Base-by-base conservation (phyloP, 2,888 invertebrate species). In the Diplazon laetatorius region DNA sequence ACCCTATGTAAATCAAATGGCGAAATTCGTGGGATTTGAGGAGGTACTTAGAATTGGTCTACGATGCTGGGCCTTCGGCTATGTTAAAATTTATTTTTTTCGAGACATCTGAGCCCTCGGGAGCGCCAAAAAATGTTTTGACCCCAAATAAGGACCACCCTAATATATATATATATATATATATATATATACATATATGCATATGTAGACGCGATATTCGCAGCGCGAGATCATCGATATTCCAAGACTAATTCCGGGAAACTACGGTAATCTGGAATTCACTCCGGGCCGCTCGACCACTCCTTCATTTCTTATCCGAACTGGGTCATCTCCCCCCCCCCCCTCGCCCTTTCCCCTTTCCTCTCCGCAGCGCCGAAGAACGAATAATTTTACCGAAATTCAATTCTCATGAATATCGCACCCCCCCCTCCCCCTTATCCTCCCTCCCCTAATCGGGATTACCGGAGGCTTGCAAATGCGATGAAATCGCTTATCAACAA, bases 341-440 rank as follows among this genome's bases (percentile, higher is more conserved):
- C n/a, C n/a, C n/a, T n/a, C n/a, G n/a, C n/a, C n/a, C n/a, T n/a
- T n/a, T n/a, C n/a, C n/a, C n/a, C n/a, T n/a, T n/a, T n/a, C n/a
- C n/a, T n/a, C n/a, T n/a, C n/a, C n/a, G n/a, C n/a, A n/a, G n/a
- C n/a, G n/a, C n/a, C n/a, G n/a, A n/a, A 50, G 70, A 74, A 73
- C 50, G 75, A 78, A 78, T 75, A 75, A 78, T 78, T 78, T 78
- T 68, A 55, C 71, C 68, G 75, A 78, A 78, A 72, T 75, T 75
- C 78, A 78, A 78, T 78, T 78, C 78, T 74, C 78, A 75, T 78
- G 75, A 78, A 78, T 78, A 75, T 70, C 48, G 50, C 57, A 55
- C 20, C 16, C 46, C 46, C 25, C 16, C 30, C 50, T 14, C 10
- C n/a, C 22, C 22, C 18, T 14, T 39, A 1, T 12, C 10, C 14